These are phyloP conservation scores for Ceratosolen fusciceps DNA, from an alignment of 1,140 invertebrate genomes.

Conservation along the genomic window DNA sequence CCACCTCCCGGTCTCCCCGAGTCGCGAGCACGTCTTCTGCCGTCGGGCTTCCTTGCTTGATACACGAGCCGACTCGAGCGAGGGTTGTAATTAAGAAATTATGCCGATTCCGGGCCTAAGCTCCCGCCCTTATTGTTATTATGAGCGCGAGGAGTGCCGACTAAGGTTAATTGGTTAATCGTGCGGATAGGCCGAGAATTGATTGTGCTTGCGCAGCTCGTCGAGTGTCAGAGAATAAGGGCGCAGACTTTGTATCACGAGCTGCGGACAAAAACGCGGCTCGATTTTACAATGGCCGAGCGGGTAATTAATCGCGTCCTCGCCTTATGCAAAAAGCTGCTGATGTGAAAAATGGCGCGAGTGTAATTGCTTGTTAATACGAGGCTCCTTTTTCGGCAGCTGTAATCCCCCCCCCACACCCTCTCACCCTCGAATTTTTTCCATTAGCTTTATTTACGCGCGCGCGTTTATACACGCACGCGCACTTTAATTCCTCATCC, in stretches of 20 bases:
- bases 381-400: constrained; percentile 23
- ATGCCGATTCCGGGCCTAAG: constrained; percentile 50
- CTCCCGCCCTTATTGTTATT: constrained; percentile 19
- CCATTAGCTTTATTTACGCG: no score
- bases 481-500: background rate
- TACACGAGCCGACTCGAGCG: constrained; percentile 1
- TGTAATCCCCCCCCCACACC: background rate
- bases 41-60: background rate
- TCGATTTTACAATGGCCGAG: constrained; percentile 21
- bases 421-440: no score
- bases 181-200: constrained; percentile 59
- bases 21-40: no score
- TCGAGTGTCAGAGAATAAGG: background rate
- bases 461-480: no score
- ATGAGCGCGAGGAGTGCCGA: constrained; percentile 33
- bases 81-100: constrained; percentile 68
- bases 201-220: constrained; percentile 33
- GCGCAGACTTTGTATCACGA: constrained; percentile 53
- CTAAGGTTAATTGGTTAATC: constrained; percentile 66
- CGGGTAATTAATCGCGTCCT: constrained; percentile 60
- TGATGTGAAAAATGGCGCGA: constrained; percentile 42
- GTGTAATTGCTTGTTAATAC: constrained; percentile 67
- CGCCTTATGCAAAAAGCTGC: background rate
- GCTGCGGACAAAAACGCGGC: constrained; percentile 4
- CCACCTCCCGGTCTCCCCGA: constrained; percentile 49